Evolutionary conservation across 2,888 invertebrate species (phyloP).

Genomic region (Melanchra persicariae): DNA sequence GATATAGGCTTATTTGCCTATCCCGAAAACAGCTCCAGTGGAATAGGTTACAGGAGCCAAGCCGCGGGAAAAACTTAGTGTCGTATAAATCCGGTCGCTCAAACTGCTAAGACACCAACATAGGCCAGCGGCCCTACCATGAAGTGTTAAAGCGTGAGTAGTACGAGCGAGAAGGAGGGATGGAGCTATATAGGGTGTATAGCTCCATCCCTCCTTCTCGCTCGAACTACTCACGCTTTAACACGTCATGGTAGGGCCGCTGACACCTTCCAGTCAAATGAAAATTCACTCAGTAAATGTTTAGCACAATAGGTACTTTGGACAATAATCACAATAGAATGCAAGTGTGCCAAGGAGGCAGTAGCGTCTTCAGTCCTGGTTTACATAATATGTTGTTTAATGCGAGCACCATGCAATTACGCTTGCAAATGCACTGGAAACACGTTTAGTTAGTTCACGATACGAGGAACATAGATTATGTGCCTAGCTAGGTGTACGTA

Average conservation of each 20-base stretch:
- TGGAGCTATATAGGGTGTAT: too few species aligned
- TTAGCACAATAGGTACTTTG: conserved; percentile 19
- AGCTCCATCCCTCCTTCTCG: too few species aligned
- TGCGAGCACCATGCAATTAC: conserved; percentile 54
- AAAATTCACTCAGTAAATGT: not conserved
- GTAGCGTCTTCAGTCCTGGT: conserved; percentile 57
- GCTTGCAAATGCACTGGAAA: conserved; percentile 48
- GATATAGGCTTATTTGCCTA: too few species aligned
- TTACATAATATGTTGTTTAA: conserved; percentile 54
- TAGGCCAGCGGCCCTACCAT: too few species aligned
- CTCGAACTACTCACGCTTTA: too few species aligned
- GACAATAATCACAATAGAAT: conserved; percentile 33
- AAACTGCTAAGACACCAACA: too few species aligned
- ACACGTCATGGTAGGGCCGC: too few species aligned
- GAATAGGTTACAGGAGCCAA: not conserved
- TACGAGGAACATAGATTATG: conserved; percentile 9
- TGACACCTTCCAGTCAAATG: too few species aligned
- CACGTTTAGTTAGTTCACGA: conserved; percentile 42
- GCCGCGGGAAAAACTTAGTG: not conserved
- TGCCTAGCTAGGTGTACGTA: not conserved
- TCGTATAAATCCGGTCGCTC: not conserved
- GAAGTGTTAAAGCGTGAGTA: too few species aligned
- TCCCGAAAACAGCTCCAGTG: not conserved
- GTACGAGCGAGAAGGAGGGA: too few species aligned
- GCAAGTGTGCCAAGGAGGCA: conserved; percentile 62